Conservation (phyloP, 2,888 invertebrate species). For the Boloria selene region DNA sequence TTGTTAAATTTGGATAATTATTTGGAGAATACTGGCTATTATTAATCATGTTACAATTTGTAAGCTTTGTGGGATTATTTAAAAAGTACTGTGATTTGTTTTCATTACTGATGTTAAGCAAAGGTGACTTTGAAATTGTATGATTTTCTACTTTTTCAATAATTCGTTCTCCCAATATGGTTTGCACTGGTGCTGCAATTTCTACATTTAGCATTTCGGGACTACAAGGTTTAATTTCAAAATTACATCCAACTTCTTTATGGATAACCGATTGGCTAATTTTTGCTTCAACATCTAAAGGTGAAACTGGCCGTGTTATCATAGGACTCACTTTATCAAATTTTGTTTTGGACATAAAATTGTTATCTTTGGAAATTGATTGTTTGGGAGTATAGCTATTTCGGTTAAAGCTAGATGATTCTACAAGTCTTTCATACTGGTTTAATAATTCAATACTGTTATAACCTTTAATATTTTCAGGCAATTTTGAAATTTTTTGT, state of each 20-base stretch:
- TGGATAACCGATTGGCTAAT: constrained; percentile 80
- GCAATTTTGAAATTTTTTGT: constrained; percentile 77
- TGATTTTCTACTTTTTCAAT: constrained; percentile 76
- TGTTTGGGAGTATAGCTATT: constrained; percentile 38
- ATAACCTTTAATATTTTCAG: constrained; percentile 79
- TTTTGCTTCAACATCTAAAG: constrained; percentile 78
- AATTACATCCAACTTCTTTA: constrained; percentile 80
- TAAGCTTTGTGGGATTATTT: constrained; percentile 43
- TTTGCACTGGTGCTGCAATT: constrained; percentile 67
- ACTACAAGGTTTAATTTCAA: constrained; percentile 79
- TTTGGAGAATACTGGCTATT: constrained; percentile 58
- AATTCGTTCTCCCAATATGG: constrained; percentile 63
- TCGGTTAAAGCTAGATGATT: constrained; percentile 58
- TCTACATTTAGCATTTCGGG: constrained; percentile 77
- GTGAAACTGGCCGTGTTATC: constrained; percentile 67
- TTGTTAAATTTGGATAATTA: constrained; percentile 52
- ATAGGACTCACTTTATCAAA: constrained; percentile 27
- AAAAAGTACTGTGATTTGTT: constrained; percentile 43
- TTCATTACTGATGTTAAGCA: constrained; percentile 49
- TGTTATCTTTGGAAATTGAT: constrained; percentile 44
- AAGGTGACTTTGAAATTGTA: constrained; percentile 54
- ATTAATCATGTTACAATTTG: constrained; percentile 70
- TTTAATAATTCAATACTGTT: constrained; percentile 72
- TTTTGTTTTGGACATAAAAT: constrained; percentile 26
- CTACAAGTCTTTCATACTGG: constrained; percentile 76